Evolutionary conservation across 1,140 invertebrate genomes (phyloP).

Genomic region (Drosophila subpulchrella): DNA sequence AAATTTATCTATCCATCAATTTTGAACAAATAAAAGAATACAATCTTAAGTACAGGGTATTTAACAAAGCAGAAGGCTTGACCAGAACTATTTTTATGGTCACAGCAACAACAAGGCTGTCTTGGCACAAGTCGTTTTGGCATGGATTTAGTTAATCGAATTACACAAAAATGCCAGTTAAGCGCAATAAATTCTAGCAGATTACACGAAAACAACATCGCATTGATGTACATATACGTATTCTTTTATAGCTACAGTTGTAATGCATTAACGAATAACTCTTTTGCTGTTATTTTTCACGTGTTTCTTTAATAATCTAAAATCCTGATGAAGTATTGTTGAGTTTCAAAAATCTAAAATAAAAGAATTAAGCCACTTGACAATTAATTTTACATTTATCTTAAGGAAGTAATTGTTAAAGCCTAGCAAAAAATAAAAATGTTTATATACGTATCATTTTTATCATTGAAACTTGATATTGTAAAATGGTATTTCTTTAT

Average conservation of each 20-base stretch:
- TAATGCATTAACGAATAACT: neutral
- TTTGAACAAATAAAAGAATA: neutral
- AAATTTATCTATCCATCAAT: conserved; percentile 12
- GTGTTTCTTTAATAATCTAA: too few relatives aligned
- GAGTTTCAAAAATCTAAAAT: too few relatives aligned
- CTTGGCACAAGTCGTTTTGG: conserved; percentile 19
- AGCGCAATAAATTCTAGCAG: conserved; percentile 74
- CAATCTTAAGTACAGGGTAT: neutral
- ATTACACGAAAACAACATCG: conserved; percentile 57
- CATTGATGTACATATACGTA: conserved; percentile 14
- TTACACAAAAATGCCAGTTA: conserved; percentile 56
- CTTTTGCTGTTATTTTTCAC: neutral
- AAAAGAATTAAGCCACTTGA: too few relatives aligned
- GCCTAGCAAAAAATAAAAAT: too few relatives aligned
- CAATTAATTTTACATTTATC: too few relatives aligned
- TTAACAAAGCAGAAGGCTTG: conserved; percentile 6
- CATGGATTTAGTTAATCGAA: conserved; percentile 59
- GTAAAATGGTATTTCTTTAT: neutral
- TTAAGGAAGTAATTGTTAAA: too few relatives aligned
- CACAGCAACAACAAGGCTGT: conserved; percentile 22
- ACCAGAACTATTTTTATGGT: conserved; percentile 43
- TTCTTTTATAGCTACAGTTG: neutral
- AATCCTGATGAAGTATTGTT: too few relatives aligned
- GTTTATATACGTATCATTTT: too few relatives aligned
- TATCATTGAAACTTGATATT: too few relatives aligned